Conservation (phyloP, 2,113 vertebrate species). For the Macheiramphus alcinus region DNA sequence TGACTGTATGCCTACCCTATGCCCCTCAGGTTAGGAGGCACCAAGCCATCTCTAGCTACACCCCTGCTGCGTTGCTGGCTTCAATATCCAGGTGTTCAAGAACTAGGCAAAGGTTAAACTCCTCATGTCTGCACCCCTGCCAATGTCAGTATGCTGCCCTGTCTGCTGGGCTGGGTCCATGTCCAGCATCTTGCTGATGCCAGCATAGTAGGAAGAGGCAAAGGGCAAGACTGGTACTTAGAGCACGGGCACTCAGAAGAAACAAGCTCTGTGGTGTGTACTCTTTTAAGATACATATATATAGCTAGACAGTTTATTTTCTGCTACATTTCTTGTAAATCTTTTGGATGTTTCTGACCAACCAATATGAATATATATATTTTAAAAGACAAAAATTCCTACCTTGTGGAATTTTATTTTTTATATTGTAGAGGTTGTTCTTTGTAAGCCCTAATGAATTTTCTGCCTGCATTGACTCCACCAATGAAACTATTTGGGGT, state of each 20-base stretch:
- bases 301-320: background rate
- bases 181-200: background rate
- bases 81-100: background rate
- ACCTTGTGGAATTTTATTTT: background rate
- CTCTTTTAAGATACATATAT: background rate
- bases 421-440: background rate
- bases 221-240: background rate
- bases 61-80: background rate
- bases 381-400: background rate
- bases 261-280: background rate
- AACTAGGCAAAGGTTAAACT: background rate
- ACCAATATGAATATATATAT: background rate
- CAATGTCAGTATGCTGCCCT: background rate
- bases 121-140: background rate
- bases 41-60: background rate
- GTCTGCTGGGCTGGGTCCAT: background rate
- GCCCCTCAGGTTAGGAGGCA: background rate
- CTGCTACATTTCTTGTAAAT: background rate
- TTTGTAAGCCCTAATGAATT: background rate
- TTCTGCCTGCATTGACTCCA: background rate
- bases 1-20: background rate
- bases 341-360: background rate
- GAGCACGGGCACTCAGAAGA: background rate
- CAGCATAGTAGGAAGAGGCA: background rate
- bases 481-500: background rate